Percentiles rank a stretch among this genome's conserved stretches.
Conservation (phyloP, 2,888 invertebrate species). For the Drosophila anomalipes region DNA sequence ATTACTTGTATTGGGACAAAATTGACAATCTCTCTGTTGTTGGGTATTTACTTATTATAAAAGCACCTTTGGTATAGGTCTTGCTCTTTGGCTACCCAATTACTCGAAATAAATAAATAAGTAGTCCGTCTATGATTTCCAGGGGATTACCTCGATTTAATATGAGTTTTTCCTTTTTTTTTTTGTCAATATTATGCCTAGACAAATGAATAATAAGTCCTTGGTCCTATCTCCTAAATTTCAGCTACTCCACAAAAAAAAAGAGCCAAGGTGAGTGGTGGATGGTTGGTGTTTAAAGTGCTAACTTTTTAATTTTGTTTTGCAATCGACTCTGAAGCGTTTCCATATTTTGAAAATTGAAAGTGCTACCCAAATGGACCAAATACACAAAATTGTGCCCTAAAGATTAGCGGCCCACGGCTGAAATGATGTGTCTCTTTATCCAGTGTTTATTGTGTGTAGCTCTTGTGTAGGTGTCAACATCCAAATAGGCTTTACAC, state of each 20-base stretch:
- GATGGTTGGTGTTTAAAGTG: neutral
- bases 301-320: neutral
- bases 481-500: constrained; percentile 56
- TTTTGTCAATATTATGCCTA: constrained; percentile 37
- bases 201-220: constrained; percentile 38
- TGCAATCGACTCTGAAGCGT: neutral
- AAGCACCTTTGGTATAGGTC: neutral
- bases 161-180: neutral
- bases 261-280: too few species aligned
- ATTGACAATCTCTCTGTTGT: neutral
- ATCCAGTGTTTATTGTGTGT: constrained; percentile 5
- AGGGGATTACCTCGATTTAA: constrained; percentile 1
- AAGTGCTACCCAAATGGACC: constrained; percentile 58
- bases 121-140: neutral
- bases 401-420: constrained; percentile 47
- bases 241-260: constrained; percentile 21
- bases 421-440: constrained; percentile 50
- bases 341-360: constrained; percentile 36
- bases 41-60: neutral
- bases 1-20: neutral
- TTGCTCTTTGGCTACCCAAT: neutral
- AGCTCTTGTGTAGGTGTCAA: constrained; percentile 55
- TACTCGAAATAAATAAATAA: neutral
- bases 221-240: constrained; percentile 39
- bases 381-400: constrained; percentile 36